Evolutionary conservation across 2,113 vertebrate species (phyloP).

Genomic region (Aegotheles bennettii): DNA sequence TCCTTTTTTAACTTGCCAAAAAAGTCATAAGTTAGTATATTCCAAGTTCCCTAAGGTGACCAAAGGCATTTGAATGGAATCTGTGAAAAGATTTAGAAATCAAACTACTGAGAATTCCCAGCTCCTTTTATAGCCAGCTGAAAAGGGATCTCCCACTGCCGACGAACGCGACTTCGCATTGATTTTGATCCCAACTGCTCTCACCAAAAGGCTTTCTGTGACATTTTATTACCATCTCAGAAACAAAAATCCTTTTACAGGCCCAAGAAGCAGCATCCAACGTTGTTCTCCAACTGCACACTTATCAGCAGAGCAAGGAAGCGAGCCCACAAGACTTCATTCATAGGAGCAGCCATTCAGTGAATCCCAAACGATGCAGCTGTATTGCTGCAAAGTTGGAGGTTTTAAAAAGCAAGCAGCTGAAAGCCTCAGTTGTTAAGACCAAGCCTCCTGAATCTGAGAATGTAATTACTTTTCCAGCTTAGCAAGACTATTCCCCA

Average conservation of each 20-base stretch:
- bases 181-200: background rate
- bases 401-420: background rate
- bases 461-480: background rate
- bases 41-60: background rate
- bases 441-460: background rate
- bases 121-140: background rate
- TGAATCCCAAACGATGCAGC: conserved; percentile 22
- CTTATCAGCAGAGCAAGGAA: background rate
- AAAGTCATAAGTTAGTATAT: background rate
- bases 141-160: background rate
- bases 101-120: background rate
- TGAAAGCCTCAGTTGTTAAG: conserved; percentile 51
- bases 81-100: background rate
- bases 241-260: background rate
- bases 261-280: background rate
- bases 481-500: background rate
- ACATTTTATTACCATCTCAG: background rate
- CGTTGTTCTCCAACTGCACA: background rate
- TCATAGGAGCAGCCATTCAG: background rate
- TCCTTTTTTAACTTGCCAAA: background rate
- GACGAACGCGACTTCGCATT: background rate
- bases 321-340: conserved; percentile 27
- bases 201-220: background rate
- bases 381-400: background rate
- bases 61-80: background rate